Base-by-base conservation (phyloP, 2,888 invertebrate species). In the Pachydiplax longipennis region DNA sequence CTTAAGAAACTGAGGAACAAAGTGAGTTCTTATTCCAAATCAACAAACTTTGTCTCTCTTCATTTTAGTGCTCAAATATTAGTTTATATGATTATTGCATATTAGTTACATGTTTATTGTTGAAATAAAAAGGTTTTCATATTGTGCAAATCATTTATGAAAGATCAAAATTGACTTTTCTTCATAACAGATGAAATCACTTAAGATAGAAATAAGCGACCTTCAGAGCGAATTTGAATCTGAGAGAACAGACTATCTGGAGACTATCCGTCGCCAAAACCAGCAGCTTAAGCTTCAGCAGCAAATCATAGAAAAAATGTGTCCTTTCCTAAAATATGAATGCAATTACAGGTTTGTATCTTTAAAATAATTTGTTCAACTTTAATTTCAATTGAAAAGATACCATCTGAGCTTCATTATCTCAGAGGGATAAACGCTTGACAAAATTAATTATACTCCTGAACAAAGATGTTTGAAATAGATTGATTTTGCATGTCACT, bases 171-270 rank as follows among this genome's bases (percentile, higher is more conserved):
- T 25, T 3, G 2, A 25, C 31, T 31, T 35, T 10, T 82, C 25
- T 90, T 65, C 81, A 48, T 91, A 91, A 31, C 92, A 96, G 95
- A 95, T 96, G 37, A 95, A 95, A 92, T 94, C 95, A 31, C 93
- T 97, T 90, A 96, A 97, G 93, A 94, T 96, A 91, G 97, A 98
- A 93, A 96, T 97, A 37, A 94, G 95, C 8, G 98, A 98, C 93
- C 94, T 98, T 3, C 97, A 97, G 92, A 95, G 96, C 15, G 98
- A 98, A 94, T 98, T 98, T 93, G 97, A 98, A 93, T 94, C 95
- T 91, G 97, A 98, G 93, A 94, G 97, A 2, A 96, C 96, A n/a
- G 97, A 97, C 93, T 98, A 97, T 93, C 94, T 98, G 92, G 97
- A 98, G 93, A 96, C 97, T 0, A 97, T 98, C 58, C 94, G 97